phyloP scores from a whole-genome alignment of 2,888 invertebrate genomes.

The Cheilosia scutellata region DNA sequence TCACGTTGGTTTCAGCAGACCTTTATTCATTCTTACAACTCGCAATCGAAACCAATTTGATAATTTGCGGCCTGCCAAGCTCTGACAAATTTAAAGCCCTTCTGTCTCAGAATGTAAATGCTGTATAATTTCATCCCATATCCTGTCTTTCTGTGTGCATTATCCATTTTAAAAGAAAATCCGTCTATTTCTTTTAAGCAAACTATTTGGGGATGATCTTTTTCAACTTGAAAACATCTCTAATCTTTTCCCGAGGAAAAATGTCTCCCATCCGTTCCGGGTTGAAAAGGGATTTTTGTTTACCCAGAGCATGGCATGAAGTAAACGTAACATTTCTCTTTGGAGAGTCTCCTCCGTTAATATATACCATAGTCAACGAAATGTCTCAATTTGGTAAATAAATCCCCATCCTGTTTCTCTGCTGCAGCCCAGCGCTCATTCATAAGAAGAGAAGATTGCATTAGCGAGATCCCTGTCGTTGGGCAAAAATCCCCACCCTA shows the following conservation, averaged over 20 bases:
- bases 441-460: slow-evolving; percentile 65
- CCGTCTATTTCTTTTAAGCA: background rate
- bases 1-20: too few relatives aligned
- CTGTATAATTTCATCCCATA: slow-evolving; percentile 7
- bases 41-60: slow-evolving; percentile 18
- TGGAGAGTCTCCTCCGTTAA: slow-evolving; percentile 7
- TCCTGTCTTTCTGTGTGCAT: slow-evolving; percentile 31
- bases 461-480: slow-evolving; percentile 66
- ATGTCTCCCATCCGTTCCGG: slow-evolving; percentile 63
- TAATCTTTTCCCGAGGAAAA: slow-evolving; percentile 65
- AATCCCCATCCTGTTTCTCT: slow-evolving; percentile 55
- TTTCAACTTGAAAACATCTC: slow-evolving; percentile 68
- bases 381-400: slow-evolving; percentile 69
- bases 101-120: slow-evolving; percentile 16
- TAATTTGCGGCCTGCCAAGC: slow-evolving; percentile 37
- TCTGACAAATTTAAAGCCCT: slow-evolving; percentile 27
- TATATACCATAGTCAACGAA: slow-evolving; percentile 16
- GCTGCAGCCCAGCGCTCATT: slow-evolving; percentile 34
- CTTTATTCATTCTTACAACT: too few relatives aligned
- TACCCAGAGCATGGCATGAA: slow-evolving; percentile 34
- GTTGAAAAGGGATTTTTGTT: slow-evolving; percentile 45
- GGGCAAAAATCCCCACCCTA: background rate
- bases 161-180: slow-evolving; percentile 65
- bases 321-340: slow-evolving; percentile 46
- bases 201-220: slow-evolving; percentile 52